Evolutionary conservation across 2,888 invertebrate genomes (phyloP), one percentile per base, ranked within the genome.

Genomic region (Neoaliturus tenellus): DNA sequence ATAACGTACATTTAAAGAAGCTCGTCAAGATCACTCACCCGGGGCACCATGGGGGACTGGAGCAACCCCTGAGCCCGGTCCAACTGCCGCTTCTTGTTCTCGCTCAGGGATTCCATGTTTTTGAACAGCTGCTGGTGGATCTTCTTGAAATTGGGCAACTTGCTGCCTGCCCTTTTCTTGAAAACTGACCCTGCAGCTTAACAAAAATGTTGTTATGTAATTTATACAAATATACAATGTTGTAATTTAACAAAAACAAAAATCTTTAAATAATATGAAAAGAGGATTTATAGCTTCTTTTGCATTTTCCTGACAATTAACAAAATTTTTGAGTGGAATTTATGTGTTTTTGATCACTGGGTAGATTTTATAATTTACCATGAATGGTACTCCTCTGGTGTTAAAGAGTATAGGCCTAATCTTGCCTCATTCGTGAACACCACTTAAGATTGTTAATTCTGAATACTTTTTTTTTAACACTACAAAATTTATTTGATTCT

Each of bases 41-140:
- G 3, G 4, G 75, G 75, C 14, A 48, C 44, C 8, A n/a, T n/a
- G n/a, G 48, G 48, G 3, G 75, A 48, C n/a, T 25, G 48, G 28
- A 75, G 17, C 25, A 75, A n/a, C n/a, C 23, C 75, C 4, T n/a
- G 28, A 20, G 48, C 75, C 1, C 75, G 41, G 1, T 41, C 28
- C 8, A 28, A 48, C 3, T 25, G n/a, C 28, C 75, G 23, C 28
- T 75, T 75, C 44, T 48, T 23, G 17, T 28, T 0, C 5, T 75
- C 75, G 17, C 41, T 23, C 28, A 75, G 28, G 4, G 75, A 75
- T 14, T 75, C 75, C 75, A 75, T 75, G 31, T 75, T 75, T 8
- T 25, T 23, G 48, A 75, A 75, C 17, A 75, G 48, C 25, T 28
- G 41, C 48, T 75, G 48, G n/a, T 75, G 75, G n/a, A 75, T 75